These are phyloP conservation scores for Takifugu ocellatus DNA, from an alignment of 2,797 vertebrate genomes.

Conservation along the genomic window DNA sequence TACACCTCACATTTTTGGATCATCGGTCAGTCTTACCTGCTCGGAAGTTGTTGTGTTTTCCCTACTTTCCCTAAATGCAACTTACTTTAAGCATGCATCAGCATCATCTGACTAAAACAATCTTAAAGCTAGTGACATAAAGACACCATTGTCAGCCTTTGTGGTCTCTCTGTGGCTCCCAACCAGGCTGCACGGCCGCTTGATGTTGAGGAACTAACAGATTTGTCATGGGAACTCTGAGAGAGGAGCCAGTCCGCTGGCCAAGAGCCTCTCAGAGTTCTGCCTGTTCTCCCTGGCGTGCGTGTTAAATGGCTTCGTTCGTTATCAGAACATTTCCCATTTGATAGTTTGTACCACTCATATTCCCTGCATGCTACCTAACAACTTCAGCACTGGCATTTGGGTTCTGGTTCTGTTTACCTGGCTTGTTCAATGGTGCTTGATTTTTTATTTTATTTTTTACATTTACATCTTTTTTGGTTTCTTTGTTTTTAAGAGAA, in stretches of 20 bases:
- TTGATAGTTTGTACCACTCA: slow-evolving; percentile 65
- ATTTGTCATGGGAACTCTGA: slow-evolving; percentile 72
- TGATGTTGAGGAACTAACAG: slow-evolving; percentile 81
- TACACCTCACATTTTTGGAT: slow-evolving; percentile 49
- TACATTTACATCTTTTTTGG: slow-evolving; percentile 32
- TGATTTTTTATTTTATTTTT: slow-evolving; percentile 46
- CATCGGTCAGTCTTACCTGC: slow-evolving; percentile 63
- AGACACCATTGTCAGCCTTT: slow-evolving; percentile 85
- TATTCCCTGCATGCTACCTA: slow-evolving; percentile 49
- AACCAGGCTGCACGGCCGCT: slow-evolving; percentile 91
- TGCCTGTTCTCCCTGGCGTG: slow-evolving; percentile 90
- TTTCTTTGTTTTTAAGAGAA: slow-evolving; percentile 44
- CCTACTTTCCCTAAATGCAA: slow-evolving; percentile 99
- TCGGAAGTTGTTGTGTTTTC: slow-evolving; percentile 80
- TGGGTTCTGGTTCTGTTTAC: slow-evolving; percentile 66
- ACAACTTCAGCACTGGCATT: slow-evolving; percentile 49
- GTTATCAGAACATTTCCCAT: slow-evolving; percentile 71
- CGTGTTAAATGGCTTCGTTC: slow-evolving; percentile 81
- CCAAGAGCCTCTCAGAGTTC: slow-evolving; percentile 80
- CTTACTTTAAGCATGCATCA: slow-evolving; percentile 99
- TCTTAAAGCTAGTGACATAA: slow-evolving; percentile 53
- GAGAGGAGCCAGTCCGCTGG: slow-evolving; percentile 65
- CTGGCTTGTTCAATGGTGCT: slow-evolving; percentile 63
- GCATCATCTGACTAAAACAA: slow-evolving; percentile 76
- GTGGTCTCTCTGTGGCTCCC: slow-evolving; percentile 87